These are phyloP conservation scores for Sthenelais limicola DNA, from an alignment of 2,888 invertebrate genomes.

Conservation along the genomic window DNA sequence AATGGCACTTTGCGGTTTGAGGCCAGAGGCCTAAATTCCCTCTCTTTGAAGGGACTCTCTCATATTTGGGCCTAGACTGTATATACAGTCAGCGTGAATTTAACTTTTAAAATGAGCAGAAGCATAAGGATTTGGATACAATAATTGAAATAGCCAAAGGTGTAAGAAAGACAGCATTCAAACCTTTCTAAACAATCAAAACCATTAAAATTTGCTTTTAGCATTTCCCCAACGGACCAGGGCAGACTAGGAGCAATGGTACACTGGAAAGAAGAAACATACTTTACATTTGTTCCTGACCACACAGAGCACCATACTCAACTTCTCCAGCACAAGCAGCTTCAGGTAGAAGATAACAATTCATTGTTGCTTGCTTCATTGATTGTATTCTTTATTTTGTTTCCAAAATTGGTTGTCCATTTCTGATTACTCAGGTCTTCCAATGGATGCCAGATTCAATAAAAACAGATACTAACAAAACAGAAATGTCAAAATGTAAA, in stretches of 20 bases:
- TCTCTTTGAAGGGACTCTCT: no score
- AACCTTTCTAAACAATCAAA: no score
- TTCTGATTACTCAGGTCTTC: background rate
- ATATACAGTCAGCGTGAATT: no score
- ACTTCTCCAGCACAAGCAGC: conserved; percentile 11
- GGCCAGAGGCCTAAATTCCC: no score
- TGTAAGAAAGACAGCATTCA: no score
- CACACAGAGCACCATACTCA: conserved; percentile 26
- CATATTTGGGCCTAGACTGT: no score
- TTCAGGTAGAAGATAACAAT: background rate
- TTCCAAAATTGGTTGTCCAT: no score
- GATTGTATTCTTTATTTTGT: no score
- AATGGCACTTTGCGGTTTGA: no score
- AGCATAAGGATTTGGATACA: background rate
- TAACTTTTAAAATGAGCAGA: no score
- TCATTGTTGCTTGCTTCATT: background rate
- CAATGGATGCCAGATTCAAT: background rate
- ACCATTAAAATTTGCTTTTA: background rate
- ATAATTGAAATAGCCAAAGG: no score
- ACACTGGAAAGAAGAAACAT: background rate
- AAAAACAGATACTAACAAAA: background rate
- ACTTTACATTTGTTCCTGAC: conserved; percentile 11
- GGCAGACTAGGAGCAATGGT: conserved; percentile 5
- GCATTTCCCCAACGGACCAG: background rate
- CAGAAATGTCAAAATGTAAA: no score